These are phyloP conservation scores for Oncorhynchus masou DNA, from an alignment of 2,113 vertebrate genomes.

Conservation along the genomic window DNA sequence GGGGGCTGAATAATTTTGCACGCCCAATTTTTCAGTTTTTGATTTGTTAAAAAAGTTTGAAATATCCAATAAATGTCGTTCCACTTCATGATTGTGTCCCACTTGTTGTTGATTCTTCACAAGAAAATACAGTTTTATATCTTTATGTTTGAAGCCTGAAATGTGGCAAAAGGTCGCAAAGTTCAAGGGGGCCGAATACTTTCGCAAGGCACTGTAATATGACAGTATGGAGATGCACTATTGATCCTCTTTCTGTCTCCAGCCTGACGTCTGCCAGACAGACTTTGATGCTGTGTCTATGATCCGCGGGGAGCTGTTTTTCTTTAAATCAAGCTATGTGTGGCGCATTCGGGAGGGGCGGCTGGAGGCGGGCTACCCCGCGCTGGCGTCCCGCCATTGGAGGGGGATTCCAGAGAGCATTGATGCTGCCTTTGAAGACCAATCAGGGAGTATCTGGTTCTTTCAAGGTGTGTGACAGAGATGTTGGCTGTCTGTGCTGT, in stretches of 20 bases:
- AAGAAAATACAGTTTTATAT: too few species aligned
- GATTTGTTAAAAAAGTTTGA: too few species aligned
- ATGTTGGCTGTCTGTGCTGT: not conserved
- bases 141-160: too few species aligned
- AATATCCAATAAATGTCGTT: too few species aligned
- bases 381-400: slow-evolving; percentile 90
- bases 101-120: too few species aligned
- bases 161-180: too few species aligned
- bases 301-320: slow-evolving; percentile 96
- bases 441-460: slow-evolving; percentile 93
- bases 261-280: slow-evolving; percentile 83
- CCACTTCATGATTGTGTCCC: too few species aligned
- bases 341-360: slow-evolving; percentile 86
- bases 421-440: slow-evolving; percentile 91
- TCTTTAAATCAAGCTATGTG: slow-evolving; percentile 87
- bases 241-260: slow-evolving; percentile 11
- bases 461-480: slow-evolving; percentile 82
- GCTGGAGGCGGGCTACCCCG: slow-evolving; percentile 89
- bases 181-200: too few species aligned
- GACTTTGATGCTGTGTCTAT: slow-evolving; percentile 87
- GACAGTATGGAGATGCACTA: not conserved
- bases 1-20: too few species aligned
- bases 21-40: too few species aligned
- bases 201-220: too few species aligned
- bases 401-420: slow-evolving; percentile 84